Conservation (phyloP, 2,888 invertebrate genomes). For the Theretra japonica region DNA sequence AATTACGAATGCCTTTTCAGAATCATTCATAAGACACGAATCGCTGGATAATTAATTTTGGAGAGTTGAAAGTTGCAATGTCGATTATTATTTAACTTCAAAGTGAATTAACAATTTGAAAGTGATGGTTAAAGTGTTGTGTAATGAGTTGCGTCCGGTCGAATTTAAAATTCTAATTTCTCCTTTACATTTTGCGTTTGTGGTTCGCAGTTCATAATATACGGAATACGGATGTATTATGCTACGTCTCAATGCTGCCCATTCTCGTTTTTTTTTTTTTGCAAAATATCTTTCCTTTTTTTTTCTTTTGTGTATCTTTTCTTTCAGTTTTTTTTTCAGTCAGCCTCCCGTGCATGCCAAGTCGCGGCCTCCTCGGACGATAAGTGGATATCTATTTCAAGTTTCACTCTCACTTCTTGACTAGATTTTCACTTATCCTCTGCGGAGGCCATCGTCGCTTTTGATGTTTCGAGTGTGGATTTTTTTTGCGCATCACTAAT, state of each 20-base stretch:
- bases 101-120: conserved; percentile 13
- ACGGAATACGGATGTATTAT: too few relatives aligned
- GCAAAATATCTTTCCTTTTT: conserved; percentile 27
- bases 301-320: conserved; percentile 39
- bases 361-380: conserved; percentile 69
- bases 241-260: neutral
- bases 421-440: conserved; percentile 89
- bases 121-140: conserved; percentile 13
- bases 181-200: too few relatives aligned
- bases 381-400: conserved; percentile 85
- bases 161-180: conserved; percentile 1
- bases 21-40: neutral
- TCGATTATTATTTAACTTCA: neutral
- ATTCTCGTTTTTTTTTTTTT: conserved; percentile 11
- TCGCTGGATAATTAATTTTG: neutral
- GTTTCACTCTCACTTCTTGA: conserved; percentile 77
- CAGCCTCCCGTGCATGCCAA: conserved; percentile 44
- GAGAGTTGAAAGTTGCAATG: conserved; percentile 8
- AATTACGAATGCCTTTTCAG: too few relatives aligned
- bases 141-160: neutral
- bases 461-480: conserved; percentile 61
- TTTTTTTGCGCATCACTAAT: conserved; percentile 45
- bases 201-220: neutral
- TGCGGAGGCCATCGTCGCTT: conserved; percentile 65
- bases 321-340: conserved; percentile 48